Conservation (phyloP, 2,888 invertebrate genomes). For the Rotaria macrura region DNA sequence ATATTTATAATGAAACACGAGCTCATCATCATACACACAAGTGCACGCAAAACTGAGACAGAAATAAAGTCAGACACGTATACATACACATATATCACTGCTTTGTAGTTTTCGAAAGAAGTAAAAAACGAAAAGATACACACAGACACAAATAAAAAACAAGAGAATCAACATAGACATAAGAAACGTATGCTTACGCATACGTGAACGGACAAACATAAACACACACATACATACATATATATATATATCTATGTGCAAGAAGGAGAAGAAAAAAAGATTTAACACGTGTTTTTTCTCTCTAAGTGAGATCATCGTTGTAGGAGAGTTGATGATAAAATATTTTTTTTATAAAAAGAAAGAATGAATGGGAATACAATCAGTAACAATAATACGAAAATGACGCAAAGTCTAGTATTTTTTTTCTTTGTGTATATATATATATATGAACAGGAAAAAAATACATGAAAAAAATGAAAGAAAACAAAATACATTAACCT, state of each 20-base stretch:
- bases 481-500: not conserved
- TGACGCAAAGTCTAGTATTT: not conserved
- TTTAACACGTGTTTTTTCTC: not conserved
- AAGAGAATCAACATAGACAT: not conserved
- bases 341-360: not conserved
- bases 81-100: not conserved
- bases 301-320: not conserved
- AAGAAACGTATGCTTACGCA: not conserved
- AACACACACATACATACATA: not conserved
- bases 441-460: not conserved
- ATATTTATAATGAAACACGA: conserved; percentile 12
- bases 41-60: not conserved
- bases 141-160: too few relatives aligned
- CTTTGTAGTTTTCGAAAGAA: not conserved
- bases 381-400: not conserved
- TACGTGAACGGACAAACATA: not conserved
- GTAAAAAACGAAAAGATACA: not conserved
- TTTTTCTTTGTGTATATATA: not conserved
- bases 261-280: not conserved
- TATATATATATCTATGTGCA: not conserved
- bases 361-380: not conserved
- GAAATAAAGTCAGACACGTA: not conserved
- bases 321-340: not conserved
- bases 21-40: not conserved
- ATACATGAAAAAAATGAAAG: not conserved